These are phyloP conservation scores for Tetramorium simillimum DNA, from an alignment of 1,140 invertebrate genomes.

Conservation along the genomic window DNA sequence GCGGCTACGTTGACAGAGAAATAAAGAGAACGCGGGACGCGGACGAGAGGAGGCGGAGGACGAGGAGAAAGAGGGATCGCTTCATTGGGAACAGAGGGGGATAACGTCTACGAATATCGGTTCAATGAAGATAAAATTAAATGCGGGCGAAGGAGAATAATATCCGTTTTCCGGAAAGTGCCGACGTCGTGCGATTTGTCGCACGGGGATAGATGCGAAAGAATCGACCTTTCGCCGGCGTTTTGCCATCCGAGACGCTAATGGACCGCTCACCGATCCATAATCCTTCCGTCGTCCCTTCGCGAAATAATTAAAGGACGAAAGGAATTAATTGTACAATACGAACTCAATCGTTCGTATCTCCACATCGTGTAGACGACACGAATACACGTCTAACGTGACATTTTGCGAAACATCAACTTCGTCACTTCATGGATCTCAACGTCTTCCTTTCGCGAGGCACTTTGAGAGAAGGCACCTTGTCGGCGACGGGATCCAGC, in stretches of 20 bases:
- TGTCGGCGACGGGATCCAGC: constrained; percentile 50
- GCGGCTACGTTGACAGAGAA: constrained; percentile 57
- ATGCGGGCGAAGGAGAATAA: constrained; percentile 37
- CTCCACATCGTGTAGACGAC: not conserved
- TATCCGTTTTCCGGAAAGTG: constrained; percentile 47
- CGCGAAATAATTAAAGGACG: not conserved
- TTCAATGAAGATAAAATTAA: constrained; percentile 40
- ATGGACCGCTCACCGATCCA: not conserved
- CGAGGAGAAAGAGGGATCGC: constrained; percentile 7
- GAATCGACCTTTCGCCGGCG: not conserved
- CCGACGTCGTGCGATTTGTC: constrained; percentile 24
- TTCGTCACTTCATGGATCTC: not conserved
- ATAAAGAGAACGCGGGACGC: constrained; percentile 60
- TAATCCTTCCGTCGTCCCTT: not conserved
- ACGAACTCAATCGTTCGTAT: not conserved
- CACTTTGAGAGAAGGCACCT: constrained; percentile 1
- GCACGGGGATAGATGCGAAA: not conserved
- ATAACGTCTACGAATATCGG: constrained; percentile 27
- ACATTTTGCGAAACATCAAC: not conserved
- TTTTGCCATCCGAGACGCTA: not conserved
- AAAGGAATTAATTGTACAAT: not conserved
- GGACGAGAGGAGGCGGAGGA: not conserved
- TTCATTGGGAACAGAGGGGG: constrained; percentile 13
- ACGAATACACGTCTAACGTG: not conserved
- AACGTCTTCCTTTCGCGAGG: not conserved